A percentile compares a stretch with the other conserved stretches of the same genome.
Conservation (phyloP, 1,140 invertebrate genomes). For the Ceratitis capitata region DNA sequence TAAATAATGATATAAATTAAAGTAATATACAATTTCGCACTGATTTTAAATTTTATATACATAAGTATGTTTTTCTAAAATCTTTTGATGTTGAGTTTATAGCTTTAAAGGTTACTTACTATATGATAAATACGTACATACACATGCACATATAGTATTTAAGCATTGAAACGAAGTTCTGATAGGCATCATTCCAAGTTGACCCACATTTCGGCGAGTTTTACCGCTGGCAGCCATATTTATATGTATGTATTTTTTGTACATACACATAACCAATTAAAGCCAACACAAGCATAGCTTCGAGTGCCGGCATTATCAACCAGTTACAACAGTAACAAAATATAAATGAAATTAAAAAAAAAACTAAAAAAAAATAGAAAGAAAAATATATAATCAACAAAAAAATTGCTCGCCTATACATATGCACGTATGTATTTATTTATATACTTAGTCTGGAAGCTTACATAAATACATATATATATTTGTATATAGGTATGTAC, state of each 20-base stretch:
- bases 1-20: no score
- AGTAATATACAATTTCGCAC: no score
- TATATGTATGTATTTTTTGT: neutral
- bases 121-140: neutral
- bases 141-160: neutral
- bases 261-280: neutral
- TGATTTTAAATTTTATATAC: no score
- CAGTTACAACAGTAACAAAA: neutral
- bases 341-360: neutral
- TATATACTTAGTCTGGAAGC: neutral
- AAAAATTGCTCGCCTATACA: neutral
- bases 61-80: no score
- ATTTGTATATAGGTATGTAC: neutral
- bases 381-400: neutral
- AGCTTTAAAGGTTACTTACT: neutral
- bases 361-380: neutral
- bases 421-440: neutral
- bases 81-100: neutral
- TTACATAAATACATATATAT: neutral
- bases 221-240: neutral
- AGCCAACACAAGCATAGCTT: neutral
- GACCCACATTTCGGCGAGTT: conserved; percentile 7
- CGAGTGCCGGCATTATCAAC: neutral
- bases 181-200: conserved; percentile 2
- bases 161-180: neutral